Percentiles rank a stretch among this genome's conserved stretches.
Conservation (phyloP, 2,797 vertebrate genomes). For the Gobio occitaniae region DNA sequence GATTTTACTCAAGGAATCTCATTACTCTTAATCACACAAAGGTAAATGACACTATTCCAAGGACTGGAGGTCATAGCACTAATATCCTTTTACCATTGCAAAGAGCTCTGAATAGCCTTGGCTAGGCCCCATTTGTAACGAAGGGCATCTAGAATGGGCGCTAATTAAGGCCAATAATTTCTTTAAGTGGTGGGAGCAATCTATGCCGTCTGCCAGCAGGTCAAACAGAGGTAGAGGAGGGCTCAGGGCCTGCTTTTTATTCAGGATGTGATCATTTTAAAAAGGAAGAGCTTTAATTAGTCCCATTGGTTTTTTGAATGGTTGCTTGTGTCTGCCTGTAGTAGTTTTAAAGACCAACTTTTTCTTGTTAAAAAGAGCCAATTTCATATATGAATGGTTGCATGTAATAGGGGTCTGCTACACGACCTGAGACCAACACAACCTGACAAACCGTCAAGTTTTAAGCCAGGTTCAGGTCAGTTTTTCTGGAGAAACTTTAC, state of each 20-base stretch:
- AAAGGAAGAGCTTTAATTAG: slow-evolving; percentile 50
- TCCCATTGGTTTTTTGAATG: slow-evolving; percentile 46
- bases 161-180: slow-evolving; percentile 59
- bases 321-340: slow-evolving; percentile 43
- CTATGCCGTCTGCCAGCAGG: slow-evolving; percentile 32
- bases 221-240: slow-evolving; percentile 31
- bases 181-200: slow-evolving; percentile 56
- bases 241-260: slow-evolving; percentile 27
- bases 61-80: slow-evolving; percentile 45
- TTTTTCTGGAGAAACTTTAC: background rate
- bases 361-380: slow-evolving; percentile 14
- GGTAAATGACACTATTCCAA: slow-evolving; percentile 40
- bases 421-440: background rate
- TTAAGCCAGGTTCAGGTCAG: background rate
- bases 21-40: slow-evolving; percentile 48
- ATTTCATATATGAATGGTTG: slow-evolving; percentile 21
- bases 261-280: slow-evolving; percentile 35
- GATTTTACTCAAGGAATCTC: slow-evolving; percentile 33
- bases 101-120: slow-evolving; percentile 9
- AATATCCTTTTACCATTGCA: slow-evolving; percentile 34
- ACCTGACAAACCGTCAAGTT: no score
- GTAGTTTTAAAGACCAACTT: slow-evolving; percentile 25
- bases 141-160: slow-evolving; percentile 30
- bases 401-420: slow-evolving; percentile 23
- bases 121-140: slow-evolving; percentile 16